phyloP scores from a whole-genome alignment of 1,140 invertebrate genomes.

The Scaptomyza pallida region DNA sequence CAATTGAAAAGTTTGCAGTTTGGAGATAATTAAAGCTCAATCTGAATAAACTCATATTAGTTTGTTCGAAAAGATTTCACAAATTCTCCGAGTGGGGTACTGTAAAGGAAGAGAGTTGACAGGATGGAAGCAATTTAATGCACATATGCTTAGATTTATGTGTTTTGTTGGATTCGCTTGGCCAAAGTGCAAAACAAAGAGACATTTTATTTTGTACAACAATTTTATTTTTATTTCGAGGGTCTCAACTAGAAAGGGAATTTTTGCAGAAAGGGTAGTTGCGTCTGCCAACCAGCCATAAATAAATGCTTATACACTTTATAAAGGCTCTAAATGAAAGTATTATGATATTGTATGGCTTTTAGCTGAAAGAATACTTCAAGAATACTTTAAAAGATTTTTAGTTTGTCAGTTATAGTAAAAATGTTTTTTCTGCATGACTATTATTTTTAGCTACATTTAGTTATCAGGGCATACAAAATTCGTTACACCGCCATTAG shows the following conservation, averaged over 20 bases:
- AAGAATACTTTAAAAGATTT: too few relatives aligned
- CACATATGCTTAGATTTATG: constrained; percentile 81
- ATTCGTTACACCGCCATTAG: neutral
- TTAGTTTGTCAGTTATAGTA: too few relatives aligned
- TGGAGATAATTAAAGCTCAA: constrained; percentile 59
- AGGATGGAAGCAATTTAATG: constrained; percentile 66
- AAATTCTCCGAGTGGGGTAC: constrained; percentile 1
- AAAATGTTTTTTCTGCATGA: too few relatives aligned
- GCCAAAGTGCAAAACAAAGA: constrained; percentile 68
- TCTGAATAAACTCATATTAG: constrained; percentile 3
- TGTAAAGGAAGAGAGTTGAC: neutral
- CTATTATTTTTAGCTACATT: too few relatives aligned
- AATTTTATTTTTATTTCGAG: constrained; percentile 56
- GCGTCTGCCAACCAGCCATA: constrained; percentile 56
- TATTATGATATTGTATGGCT: too few relatives aligned
- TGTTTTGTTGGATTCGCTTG: constrained; percentile 69
- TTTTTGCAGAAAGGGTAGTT: neutral
- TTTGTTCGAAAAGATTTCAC: constrained; percentile 15
- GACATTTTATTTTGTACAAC: constrained; percentile 73
- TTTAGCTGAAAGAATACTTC: too few relatives aligned
- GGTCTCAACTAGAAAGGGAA: constrained; percentile 3
- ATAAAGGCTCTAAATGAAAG: constrained; percentile 6
- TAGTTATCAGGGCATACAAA: neutral
- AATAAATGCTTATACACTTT: constrained; percentile 54
- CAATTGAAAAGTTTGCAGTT: constrained; percentile 64